Evolutionary conservation across 2,797 vertebrate species (phyloP).

Genomic region (Enteromius thamalakanensis): DNA sequence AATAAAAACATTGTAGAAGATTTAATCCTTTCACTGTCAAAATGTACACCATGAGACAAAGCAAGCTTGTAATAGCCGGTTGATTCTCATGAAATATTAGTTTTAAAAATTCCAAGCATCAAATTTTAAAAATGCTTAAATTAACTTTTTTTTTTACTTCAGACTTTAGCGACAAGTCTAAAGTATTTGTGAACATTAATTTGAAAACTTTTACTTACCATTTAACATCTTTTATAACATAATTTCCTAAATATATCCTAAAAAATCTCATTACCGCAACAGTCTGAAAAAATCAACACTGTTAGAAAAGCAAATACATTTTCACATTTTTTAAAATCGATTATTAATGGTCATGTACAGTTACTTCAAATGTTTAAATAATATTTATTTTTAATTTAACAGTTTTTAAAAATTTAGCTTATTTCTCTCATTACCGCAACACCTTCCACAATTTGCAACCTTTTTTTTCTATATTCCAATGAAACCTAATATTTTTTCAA

Average conservation of each 20-base stretch:
- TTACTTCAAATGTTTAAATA: no score
- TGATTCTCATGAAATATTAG: not conserved
- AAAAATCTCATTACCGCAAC: no score
- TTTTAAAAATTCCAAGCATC: not conserved
- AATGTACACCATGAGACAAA: not conserved
- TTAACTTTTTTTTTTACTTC: not conserved
- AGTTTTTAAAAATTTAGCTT: no score
- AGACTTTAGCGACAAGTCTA: not conserved
- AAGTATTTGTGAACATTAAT: not conserved
- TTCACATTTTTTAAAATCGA: not conserved
- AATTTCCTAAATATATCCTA: not conserved
- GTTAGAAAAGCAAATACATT: not conserved
- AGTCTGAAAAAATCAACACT: not conserved
- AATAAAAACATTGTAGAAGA: not conserved
- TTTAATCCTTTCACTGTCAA: not conserved
- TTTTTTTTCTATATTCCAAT: no score
- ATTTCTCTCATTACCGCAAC: no score
- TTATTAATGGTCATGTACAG: no score
- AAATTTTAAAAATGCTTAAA: not conserved
- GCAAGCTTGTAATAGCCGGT: constrained; percentile 2
- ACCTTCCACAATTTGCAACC: no score
- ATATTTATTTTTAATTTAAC: no score
- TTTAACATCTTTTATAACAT: not conserved
- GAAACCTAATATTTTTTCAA: no score
- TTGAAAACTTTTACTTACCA: not conserved